These are phyloP conservation scores for Coregonus ussuriensis DNA, from an alignment of 2,797 vertebrate species.

Conservation along the genomic window DNA sequence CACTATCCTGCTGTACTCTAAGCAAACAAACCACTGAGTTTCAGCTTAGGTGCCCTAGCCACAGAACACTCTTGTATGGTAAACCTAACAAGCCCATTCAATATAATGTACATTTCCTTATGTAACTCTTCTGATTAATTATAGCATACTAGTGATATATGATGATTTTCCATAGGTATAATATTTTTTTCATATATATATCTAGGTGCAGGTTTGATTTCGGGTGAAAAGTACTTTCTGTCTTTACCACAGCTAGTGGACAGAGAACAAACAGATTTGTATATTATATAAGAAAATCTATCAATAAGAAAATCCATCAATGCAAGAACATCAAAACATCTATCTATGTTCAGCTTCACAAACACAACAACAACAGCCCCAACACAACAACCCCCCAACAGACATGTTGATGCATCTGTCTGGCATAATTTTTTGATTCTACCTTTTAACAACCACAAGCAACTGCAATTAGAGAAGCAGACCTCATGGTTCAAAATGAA, in stretches of 20 bases:
- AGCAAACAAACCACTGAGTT: constrained; percentile 37
- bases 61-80: neutral
- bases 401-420: neutral
- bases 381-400: constrained; percentile 3
- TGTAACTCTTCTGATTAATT: neutral
- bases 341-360: neutral
- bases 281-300: too few species aligned
- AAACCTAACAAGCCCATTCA: neutral
- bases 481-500: neutral
- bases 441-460: constrained; percentile 34
- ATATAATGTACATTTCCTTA: neutral
- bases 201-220: too few species aligned
- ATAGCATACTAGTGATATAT: neutral
- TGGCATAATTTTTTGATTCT: constrained; percentile 11
- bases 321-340: neutral
- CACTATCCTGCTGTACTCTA: constrained; percentile 57
- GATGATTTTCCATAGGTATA: neutral
- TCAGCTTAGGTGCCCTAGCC: constrained; percentile 22
- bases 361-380: too few species aligned
- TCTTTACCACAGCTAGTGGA: too few species aligned
- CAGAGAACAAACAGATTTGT: too few species aligned
- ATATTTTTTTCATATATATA: neutral
- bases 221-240: neutral
- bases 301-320: too few species aligned
- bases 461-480: constrained; percentile 10